A percentile compares a stretch with the other conserved stretches of the same genome.
Evolutionary conservation across 2,113 vertebrate species (phyloP).

Genomic region (Hemibagrus wyckioides): DNA sequence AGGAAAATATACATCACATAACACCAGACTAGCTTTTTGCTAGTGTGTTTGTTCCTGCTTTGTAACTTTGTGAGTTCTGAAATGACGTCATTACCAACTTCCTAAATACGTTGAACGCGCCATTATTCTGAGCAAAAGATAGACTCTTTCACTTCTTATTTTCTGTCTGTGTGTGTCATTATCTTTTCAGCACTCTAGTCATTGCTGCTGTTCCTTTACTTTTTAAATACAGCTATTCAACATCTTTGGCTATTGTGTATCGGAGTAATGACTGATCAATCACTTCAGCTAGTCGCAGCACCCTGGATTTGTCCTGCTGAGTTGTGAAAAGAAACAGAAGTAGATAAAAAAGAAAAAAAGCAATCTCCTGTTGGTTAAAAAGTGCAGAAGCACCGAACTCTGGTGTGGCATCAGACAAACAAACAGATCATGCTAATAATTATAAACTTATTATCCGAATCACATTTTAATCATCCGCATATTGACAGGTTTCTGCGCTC

Average conservation of each 20-base stretch:
- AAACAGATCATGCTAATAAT: not conserved
- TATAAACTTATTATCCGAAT: not conserved
- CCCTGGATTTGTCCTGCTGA: not conserved
- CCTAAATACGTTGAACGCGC: not conserved
- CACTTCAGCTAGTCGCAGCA: not conserved
- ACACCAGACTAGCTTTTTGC: not conserved
- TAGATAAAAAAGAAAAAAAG: not conserved
- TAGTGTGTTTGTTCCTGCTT: not conserved
- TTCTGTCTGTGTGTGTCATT: not conserved
- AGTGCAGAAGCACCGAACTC: no score
- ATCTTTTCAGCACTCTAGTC: not conserved
- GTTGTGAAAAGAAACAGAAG: not conserved
- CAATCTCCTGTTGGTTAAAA: not conserved
- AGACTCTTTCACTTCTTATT: not conserved
- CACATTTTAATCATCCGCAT: not conserved
- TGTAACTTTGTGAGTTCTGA: not conserved
- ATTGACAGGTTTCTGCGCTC: not conserved
- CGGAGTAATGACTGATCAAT: not conserved
- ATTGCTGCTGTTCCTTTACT: not conserved
- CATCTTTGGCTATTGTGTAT: not conserved
- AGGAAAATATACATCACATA: not conserved
- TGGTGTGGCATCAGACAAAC: not conserved
- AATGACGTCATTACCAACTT: not conserved
- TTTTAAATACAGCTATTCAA: no score
- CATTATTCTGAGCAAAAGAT: not conserved